Evolutionary conservation across 2,797 vertebrate species (phyloP).

Genomic region (Falco naumanni): DNA sequence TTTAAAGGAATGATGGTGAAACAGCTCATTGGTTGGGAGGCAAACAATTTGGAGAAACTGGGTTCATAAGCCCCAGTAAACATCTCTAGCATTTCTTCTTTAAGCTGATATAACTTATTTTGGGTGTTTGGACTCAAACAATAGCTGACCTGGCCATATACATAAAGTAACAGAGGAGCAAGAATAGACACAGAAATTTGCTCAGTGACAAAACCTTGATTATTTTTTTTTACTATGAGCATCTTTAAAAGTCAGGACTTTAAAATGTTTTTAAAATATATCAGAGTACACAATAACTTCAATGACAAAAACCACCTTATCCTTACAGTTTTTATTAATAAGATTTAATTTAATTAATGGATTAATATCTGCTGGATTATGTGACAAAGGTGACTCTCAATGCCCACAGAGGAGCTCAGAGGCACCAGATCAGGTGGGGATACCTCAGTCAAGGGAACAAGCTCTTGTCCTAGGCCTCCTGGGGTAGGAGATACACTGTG

Average conservation of each 20-base stretch:
- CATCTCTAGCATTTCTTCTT: background rate
- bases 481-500: background rate
- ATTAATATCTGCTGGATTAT: background rate
- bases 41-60: background rate
- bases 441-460: background rate
- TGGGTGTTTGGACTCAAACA: background rate
- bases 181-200: background rate
- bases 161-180: background rate
- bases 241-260: background rate
- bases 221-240: background rate
- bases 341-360: background rate
- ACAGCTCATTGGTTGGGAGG: background rate
- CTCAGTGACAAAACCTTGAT: background rate
- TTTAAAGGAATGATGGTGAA: background rate
- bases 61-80: background rate
- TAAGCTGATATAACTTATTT: background rate
- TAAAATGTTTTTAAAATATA: background rate
- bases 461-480: background rate
- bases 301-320: background rate
- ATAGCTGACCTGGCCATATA: background rate
- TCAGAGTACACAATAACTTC: background rate
- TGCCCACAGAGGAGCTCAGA: background rate
- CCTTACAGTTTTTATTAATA: background rate
- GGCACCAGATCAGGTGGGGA: rapidly evolving
- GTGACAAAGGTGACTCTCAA: background rate